A percentile compares a stretch with the other conserved stretches of the same genome.
These are phyloP conservation scores for Macrotrachela quadricornifera DNA, from an alignment of 1,140 invertebrate genomes.

Conservation along the genomic window DNA sequence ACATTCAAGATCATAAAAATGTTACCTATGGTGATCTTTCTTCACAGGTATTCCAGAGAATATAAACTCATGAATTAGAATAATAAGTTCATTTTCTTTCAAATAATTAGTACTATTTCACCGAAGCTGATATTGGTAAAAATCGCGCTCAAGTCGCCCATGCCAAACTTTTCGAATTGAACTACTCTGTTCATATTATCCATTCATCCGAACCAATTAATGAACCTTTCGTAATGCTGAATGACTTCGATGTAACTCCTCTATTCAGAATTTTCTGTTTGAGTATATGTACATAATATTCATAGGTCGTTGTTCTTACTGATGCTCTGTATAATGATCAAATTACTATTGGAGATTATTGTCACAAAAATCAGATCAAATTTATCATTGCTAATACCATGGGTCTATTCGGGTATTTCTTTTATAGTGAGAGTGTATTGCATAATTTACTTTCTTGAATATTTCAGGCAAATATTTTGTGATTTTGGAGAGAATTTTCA, in stretches of 20 bases:
- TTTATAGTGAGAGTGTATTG: no score
- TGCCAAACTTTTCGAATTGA: slow-evolving; percentile 61
- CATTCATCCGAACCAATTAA: slow-evolving; percentile 13
- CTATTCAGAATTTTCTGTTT: no score
- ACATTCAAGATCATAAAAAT: slow-evolving; percentile 53
- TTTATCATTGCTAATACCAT: slow-evolving; percentile 69
- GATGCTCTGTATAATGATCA: slow-evolving; percentile 53
- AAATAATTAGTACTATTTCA: no score
- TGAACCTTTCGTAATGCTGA: neutral
- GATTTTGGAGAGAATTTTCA: slow-evolving; percentile 75
- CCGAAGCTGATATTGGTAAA: slow-evolving; percentile 54
- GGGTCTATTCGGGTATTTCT: slow-evolving; percentile 81
- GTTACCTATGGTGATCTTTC: slow-evolving; percentile 32
- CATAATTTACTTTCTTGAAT: no score
- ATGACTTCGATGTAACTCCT: no score
- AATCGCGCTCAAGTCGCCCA: slow-evolving; percentile 65
- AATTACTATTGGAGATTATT: slow-evolving; percentile 50
- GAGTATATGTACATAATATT: no score
- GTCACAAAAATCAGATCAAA: slow-evolving; percentile 56
- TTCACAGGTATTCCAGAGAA: no score
- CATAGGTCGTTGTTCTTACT: slow-evolving; percentile 67
- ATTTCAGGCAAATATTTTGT: slow-evolving; percentile 69
- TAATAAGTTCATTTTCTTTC: no score
- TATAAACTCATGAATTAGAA: no score
- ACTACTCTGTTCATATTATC: slow-evolving; percentile 65